These are phyloP conservation scores for Metallyticus violacea DNA, from an alignment of 2,888 invertebrate species.

Conservation along the genomic window DNA sequence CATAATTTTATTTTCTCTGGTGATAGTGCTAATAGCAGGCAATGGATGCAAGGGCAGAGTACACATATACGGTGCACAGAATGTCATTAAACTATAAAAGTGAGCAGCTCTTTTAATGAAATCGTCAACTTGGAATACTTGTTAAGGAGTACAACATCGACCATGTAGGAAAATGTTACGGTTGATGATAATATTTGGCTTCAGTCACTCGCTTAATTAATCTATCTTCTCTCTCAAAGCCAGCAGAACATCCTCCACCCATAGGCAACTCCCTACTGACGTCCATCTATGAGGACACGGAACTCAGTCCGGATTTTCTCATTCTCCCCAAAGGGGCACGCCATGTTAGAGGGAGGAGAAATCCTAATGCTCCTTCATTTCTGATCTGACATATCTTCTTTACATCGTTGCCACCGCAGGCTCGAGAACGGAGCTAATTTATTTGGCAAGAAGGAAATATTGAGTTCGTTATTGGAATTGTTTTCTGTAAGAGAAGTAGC, in stretches of 20 bases:
- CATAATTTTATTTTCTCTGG: too few relatives aligned
- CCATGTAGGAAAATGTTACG: background rate
- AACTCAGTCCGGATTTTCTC: too few relatives aligned
- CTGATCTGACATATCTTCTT: background rate
- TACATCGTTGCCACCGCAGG: background rate
- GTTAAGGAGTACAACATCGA: background rate
- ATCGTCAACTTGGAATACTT: background rate
- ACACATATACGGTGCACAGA: too few relatives aligned
- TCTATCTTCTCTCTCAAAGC: background rate
- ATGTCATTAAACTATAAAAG: too few relatives aligned
- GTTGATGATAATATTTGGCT: background rate
- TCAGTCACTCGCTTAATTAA: background rate
- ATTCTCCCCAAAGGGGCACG: background rate
- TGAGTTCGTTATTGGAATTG: background rate
- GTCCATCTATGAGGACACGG: background rate
- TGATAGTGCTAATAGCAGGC: too few relatives aligned
- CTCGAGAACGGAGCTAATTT: background rate
- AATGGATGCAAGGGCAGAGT: too few relatives aligned
- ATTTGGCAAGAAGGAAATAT: background rate
- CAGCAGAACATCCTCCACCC: background rate
- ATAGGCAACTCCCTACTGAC: background rate
- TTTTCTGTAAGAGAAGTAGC: background rate
- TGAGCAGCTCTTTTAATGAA: background rate
- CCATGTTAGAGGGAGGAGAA: background rate
- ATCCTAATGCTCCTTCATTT: background rate